Percentiles rank a stretch among this genome's conserved stretches.
Conservation (phyloP, 2,888 invertebrate species). For the Thecocarcelia acutangulata region DNA sequence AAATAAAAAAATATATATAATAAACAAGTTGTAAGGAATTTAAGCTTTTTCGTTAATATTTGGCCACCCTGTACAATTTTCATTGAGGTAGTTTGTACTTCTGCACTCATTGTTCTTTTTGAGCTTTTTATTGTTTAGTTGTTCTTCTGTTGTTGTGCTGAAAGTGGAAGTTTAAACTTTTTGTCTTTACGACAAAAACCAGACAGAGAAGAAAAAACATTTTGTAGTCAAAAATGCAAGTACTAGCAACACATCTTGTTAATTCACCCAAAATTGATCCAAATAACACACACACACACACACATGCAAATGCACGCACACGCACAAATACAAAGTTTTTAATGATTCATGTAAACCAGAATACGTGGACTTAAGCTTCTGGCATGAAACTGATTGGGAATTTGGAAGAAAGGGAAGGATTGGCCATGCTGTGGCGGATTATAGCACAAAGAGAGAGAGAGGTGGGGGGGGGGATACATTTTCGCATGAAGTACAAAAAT, state of each 20-base stretch:
- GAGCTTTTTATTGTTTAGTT: background rate
- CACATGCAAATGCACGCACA: no score
- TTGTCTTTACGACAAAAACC: conserved; percentile 1
- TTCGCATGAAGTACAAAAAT: conserved; percentile 6
- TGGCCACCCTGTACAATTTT: background rate
- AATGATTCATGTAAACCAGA: conserved; percentile 25
- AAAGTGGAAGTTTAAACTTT: conserved; percentile 29
- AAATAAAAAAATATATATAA: no score
- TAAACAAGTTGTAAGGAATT: no score
- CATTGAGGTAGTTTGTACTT: background rate
- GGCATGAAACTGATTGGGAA: conserved; percentile 15
- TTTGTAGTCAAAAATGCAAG: background rate
- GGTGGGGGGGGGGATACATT: background rate
- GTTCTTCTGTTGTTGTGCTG: background rate
- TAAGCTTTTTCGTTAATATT: no score
- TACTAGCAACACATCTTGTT: conserved; percentile 30
- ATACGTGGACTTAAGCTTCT: conserved; percentile 19
- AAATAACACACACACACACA: conserved; percentile 10
- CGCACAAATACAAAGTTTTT: background rate
- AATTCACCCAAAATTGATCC: conserved; percentile 51
- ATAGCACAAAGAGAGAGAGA: no score
- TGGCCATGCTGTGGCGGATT: background rate
- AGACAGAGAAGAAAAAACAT: background rate
- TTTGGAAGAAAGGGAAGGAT: background rate
- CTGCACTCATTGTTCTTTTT: no score